These are phyloP conservation scores for Tyto alba DNA, from an alignment of 2,113 vertebrate species.

Conservation along the genomic window DNA sequence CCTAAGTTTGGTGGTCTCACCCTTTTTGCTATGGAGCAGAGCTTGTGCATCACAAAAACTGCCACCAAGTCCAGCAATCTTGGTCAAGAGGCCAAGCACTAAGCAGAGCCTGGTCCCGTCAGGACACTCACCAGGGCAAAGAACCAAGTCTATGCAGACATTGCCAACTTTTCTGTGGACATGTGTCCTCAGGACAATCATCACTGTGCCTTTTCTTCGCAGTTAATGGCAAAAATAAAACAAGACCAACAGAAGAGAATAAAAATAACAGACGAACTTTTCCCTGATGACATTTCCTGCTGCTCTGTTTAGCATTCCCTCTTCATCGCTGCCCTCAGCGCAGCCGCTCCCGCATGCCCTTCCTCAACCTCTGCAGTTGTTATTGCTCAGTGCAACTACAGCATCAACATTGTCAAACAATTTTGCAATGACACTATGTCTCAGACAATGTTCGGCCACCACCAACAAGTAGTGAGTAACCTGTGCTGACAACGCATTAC, in stretches of 20 bases:
- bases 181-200: not conserved
- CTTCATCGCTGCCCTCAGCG: not conserved
- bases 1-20: not conserved
- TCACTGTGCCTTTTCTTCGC: not conserved
- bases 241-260: not conserved
- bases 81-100: not conserved
- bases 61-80: not conserved
- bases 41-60: not conserved
- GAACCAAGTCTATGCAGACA: accelerated
- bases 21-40: not conserved
- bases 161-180: accelerated
- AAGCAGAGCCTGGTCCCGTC: not conserved
- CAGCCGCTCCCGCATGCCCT: constrained; percentile 15
- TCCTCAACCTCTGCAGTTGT: constrained; percentile 58
- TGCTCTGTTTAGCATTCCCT: constrained; percentile 41
- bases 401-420: constrained; percentile 55
- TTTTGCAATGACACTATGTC: constrained; percentile 51
- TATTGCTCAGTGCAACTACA: constrained; percentile 32
- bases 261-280: not conserved
- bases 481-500: constrained; percentile 77
- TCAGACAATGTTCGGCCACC: constrained; percentile 64
- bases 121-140: not conserved
- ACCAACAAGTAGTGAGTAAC: constrained; percentile 68
- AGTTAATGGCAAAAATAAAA: not conserved
- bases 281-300: not conserved